Base-by-base conservation (phyloP, 2,888 invertebrate genomes). In the Heliconius aoede region DNA sequence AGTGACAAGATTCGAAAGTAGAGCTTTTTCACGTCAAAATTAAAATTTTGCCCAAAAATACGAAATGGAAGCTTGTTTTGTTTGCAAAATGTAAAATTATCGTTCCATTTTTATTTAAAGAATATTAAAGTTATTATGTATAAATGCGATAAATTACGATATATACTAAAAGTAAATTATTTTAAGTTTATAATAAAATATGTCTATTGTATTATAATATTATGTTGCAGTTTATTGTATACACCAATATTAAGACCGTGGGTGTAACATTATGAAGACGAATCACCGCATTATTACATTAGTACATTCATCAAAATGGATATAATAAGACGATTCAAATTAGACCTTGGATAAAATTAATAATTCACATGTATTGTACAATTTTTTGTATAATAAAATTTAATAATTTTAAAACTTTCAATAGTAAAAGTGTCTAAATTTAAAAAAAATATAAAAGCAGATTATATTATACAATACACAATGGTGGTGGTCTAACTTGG, bases 221-320 rank as follows among this genome's bases (percentile, higher is more conserved):
- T 28, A 73, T 24, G 67, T 32, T 21, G 21, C 11, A 73, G 21
- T 68, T 73, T 76, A 67, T 73, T 67, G 55, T 62, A 65, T 26
- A 69, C 36, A 18, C 61, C 68, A 68, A 75, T 62, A 71, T 62
- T 75, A 75, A 71, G 32, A 28, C 55, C 40, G 73, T 76, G 76
- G 76, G 76, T 76, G 73, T 76, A 79, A 65, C 73, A 77, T 76
- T 79, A 79, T 72, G 73, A 73, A 79, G 80, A 80, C 75, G 79
- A 74, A 80, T 77, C 73, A 72, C 67, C 67, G 51, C 51, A 73
- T 80, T 76, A 73, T 71, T 76, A 71, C 69, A 71, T 65, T 78
- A 75, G 51, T 36, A 61, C 18, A 69, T 69, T 72, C 72, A 75
- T 61, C 40, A 78, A 76, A n/a, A 67, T 76, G 58, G 28, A 77